phyloP scores from a whole-genome alignment of 23 tunicate species.

The Halocynthia aurantium region DNA sequence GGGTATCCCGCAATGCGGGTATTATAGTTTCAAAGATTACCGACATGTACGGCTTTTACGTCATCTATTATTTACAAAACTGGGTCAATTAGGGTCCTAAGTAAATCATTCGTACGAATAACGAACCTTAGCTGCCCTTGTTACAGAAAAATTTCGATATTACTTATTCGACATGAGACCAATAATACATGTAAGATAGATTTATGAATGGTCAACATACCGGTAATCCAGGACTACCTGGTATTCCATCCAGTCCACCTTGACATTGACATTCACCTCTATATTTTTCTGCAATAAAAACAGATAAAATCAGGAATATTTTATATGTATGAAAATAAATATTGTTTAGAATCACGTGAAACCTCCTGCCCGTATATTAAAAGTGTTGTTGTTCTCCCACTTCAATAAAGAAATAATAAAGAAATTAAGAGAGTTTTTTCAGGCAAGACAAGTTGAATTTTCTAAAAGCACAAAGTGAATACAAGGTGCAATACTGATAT shows the following conservation, averaged over 20 bases:
- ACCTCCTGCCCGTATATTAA: too few species aligned
- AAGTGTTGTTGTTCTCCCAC: too few species aligned
- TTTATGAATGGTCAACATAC: neutral
- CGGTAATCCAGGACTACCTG: slow-evolving; percentile 14
- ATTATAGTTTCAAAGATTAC: too few species aligned
- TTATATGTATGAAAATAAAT: too few species aligned
- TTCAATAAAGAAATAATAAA: too few species aligned
- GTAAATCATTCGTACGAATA: neutral
- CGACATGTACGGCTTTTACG: too few species aligned
- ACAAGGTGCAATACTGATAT: too few species aligned
- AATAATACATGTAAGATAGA: neutral
- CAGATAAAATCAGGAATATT: neutral
- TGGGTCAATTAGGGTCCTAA: too few species aligned
- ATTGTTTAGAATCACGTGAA: too few species aligned
- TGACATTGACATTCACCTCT: slow-evolving; percentile 12
- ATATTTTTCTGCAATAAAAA: neutral
- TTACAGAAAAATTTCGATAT: neutral
- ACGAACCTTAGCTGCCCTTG: neutral
- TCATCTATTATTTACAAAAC: too few species aligned
- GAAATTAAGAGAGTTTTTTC: neutral
- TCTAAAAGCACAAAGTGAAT: too few species aligned
- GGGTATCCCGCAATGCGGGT: too few species aligned
- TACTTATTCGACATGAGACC: neutral
- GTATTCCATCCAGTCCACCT: slow-evolving; percentile 25
- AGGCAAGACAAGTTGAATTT: neutral